These are phyloP conservation scores for Hippocampus abdominalis DNA, from an alignment of 2,113 vertebrate species.

Conservation along the genomic window DNA sequence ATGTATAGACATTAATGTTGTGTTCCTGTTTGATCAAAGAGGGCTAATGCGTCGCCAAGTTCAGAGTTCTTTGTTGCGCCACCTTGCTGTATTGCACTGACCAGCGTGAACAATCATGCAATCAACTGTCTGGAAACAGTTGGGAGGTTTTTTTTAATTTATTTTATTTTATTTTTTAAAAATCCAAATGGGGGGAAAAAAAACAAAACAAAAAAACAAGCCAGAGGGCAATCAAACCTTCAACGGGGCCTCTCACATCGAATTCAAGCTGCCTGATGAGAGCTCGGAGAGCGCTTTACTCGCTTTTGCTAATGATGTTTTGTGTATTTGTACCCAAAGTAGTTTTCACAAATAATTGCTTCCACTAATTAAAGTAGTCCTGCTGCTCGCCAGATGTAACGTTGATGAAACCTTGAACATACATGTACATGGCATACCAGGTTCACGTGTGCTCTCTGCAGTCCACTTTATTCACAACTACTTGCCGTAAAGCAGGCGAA, in stretches of 20 bases:
- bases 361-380: constrained; percentile 2
- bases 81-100: background rate
- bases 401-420: background rate
- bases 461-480: constrained; percentile 7
- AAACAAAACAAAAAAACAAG: background rate
- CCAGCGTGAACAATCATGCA: background rate
- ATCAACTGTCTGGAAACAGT: background rate
- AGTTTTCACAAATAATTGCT: constrained; percentile 1
- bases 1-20: background rate
- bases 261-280: constrained; percentile 1
- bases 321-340: constrained; percentile 3
- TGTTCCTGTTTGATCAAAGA: background rate
- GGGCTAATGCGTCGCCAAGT: background rate
- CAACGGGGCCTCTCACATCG: constrained; percentile 9
- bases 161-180: background rate
- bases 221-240: constrained; percentile 4
- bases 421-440: background rate
- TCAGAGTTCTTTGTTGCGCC: background rate
- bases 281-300: background rate
- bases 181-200: constrained; percentile 1
- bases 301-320: background rate
- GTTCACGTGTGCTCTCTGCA: background rate
- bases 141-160: background rate
- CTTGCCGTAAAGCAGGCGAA: constrained; percentile 7
- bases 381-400: background rate